Evolutionary conservation across 2,113 vertebrate species (phyloP).

Genomic region (Hydrolagus affinis): DNA sequence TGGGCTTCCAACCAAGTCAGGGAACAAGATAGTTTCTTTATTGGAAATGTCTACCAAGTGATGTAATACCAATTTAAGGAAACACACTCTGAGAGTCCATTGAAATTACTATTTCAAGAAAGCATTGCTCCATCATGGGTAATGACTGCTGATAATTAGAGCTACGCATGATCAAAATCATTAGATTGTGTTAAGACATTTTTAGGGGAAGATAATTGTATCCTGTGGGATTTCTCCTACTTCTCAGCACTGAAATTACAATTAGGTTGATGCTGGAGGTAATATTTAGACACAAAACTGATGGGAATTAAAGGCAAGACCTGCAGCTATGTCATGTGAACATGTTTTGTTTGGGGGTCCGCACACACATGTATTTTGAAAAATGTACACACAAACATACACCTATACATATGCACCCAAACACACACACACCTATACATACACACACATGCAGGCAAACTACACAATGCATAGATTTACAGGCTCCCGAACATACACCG

Average conservation of each 20-base stretch:
- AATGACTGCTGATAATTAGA: constrained; percentile 8
- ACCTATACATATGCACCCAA: background rate
- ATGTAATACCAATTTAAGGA: background rate
- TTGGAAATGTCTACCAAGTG: background rate
- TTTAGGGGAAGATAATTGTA: background rate
- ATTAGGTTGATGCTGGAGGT: background rate
- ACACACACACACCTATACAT: background rate
- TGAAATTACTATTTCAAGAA: background rate
- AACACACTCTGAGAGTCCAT: background rate
- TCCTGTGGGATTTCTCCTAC: background rate
- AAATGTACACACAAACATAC: background rate
- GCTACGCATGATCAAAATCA: background rate
- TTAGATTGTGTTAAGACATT: constrained; percentile 12
- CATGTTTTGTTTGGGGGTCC: background rate
- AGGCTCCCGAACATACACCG: no score
- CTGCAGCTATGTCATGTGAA: background rate
- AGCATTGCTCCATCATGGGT: background rate
- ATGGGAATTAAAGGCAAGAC: background rate
- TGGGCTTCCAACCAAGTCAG: background rate
- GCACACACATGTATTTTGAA: no score
- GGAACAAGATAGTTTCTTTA: background rate
- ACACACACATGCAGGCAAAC: background rate
- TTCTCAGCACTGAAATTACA: background rate
- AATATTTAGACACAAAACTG: background rate
- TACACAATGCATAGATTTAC: background rate